Conservation (phyloP, 2,797 vertebrate species). For the Enteromius anoplus region DNA sequence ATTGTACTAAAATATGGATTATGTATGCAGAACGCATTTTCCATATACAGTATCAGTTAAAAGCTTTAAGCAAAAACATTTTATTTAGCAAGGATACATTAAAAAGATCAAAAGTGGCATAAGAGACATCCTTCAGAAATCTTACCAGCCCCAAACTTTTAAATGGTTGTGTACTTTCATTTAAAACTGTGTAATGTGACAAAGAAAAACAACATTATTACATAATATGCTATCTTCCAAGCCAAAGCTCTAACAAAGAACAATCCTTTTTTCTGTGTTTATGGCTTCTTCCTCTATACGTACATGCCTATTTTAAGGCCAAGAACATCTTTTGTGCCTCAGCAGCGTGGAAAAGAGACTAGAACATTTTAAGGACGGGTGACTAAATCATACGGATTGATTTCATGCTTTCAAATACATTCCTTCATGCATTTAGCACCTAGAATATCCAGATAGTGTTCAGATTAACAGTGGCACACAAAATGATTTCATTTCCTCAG, state of each 20-base stretch:
- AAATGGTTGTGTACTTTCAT: neutral
- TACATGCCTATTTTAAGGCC: slow-evolving; percentile 11
- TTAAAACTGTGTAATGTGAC: neutral
- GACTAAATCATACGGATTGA: neutral
- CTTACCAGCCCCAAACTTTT: neutral
- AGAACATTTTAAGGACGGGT: slow-evolving; percentile 13
- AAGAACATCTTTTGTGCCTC: slow-evolving; percentile 10
- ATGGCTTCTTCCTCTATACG: neutral
- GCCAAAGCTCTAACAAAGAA: neutral
- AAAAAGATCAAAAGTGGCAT: no score
- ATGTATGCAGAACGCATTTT: neutral
- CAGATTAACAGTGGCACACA: neutral
- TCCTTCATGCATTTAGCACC: slow-evolving; percentile 12
- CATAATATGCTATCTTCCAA: neutral
- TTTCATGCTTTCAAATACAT: neutral
- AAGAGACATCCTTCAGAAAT: neutral
- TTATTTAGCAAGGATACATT: no score
- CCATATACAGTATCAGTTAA: no score
- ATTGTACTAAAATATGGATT: neutral
- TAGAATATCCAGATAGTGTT: slow-evolving; percentile 26
- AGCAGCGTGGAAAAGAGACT: neutral
- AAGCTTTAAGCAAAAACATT: no score
- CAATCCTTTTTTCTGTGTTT: neutral
- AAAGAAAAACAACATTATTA: slow-evolving; percentile 13
- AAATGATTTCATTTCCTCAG: slow-evolving; percentile 24